Conservation (phyloP, 2,888 invertebrate genomes). For the Diarsia dahlii region DNA sequence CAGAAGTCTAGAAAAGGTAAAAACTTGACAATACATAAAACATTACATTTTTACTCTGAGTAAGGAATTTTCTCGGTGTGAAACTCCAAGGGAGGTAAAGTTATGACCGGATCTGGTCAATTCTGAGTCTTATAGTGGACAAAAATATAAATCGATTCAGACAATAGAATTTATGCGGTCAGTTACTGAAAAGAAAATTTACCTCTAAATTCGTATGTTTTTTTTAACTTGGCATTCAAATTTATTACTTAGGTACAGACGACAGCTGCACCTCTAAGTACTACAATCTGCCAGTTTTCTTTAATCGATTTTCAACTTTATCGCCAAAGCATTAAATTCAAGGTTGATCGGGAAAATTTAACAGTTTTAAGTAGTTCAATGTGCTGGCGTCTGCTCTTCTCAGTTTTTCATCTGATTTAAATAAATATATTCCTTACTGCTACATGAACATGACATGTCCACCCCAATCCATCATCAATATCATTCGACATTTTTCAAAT, state of each 20-base stretch:
- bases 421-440: no score
- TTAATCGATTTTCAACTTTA: no score
- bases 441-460: no score
- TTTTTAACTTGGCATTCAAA: not conserved
- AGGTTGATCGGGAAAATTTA: not conserved
- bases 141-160: not conserved
- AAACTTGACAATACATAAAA: conserved; percentile 18
- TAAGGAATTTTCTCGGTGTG: conserved; percentile 15
- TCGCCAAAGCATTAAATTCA: no score
- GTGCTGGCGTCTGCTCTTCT: not conserved
- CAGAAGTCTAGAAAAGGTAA: conserved; percentile 4
- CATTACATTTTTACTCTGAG: conserved; percentile 2
- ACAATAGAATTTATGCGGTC: not conserved
- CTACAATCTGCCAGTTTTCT: no score
- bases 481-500: conserved; percentile 1
- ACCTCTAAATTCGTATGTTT: not conserved
- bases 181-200: not conserved
- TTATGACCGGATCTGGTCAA: not conserved
- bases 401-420: not conserved
- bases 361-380: not conserved
- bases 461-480: not conserved
- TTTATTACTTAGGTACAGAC: not conserved
- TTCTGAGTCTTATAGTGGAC: not conserved
- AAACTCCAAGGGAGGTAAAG: conserved; percentile 11
- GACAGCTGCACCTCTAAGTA: no score